Base-by-base conservation (phyloP, 2,797 vertebrate species). In the Enteromius fasciolatus region DNA sequence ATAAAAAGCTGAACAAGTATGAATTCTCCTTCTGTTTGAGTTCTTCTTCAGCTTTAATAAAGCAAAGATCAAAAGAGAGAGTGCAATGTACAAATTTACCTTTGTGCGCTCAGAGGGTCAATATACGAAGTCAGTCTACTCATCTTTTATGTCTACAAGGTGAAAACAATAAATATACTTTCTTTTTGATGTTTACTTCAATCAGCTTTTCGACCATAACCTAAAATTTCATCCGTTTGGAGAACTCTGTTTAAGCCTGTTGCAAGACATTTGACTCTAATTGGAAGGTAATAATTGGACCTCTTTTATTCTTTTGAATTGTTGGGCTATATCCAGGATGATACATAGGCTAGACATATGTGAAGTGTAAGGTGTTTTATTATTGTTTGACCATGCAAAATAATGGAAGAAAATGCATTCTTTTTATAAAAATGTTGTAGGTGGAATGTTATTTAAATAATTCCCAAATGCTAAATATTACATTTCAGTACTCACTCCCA, bases 171-270 rank as follows among this genome's bases (percentile, higher is more conserved):
- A 72, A 46, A 72, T 31, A 59, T 12, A 41, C 33, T 59, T 41
- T 59, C 73, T 59, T 59, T 80, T 31, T 48, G 39, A 80, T 48
- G 7, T 80, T 80, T 25, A 61, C 36, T 72, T 72, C 68, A 80
- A 80, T 80, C 54, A 33, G 20, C 46, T 33, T 61, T 69, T 54
- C 0, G 1, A 48, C 33, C 52, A 33, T n/a, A 46, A 72, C 39
- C 52, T 28, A 25, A 61, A 57, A 54, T 57, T 69, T 57, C 64
- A 46, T 80, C 20, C 31, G 67, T 48, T 46, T 48, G 31, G 39
- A 46, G 54, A 72, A 72, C 52, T 17, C 52, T 23, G 23, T 1
- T 70, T 46, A 70, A 57, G 17, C 33, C 50, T 41, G 48, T 28
- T 44, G 36, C 31, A 39, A 20, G 46, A 67, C 2, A 3, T 67